Conservation (phyloP, 2,888 invertebrate species). For the Apodemia hepburni region DNA sequence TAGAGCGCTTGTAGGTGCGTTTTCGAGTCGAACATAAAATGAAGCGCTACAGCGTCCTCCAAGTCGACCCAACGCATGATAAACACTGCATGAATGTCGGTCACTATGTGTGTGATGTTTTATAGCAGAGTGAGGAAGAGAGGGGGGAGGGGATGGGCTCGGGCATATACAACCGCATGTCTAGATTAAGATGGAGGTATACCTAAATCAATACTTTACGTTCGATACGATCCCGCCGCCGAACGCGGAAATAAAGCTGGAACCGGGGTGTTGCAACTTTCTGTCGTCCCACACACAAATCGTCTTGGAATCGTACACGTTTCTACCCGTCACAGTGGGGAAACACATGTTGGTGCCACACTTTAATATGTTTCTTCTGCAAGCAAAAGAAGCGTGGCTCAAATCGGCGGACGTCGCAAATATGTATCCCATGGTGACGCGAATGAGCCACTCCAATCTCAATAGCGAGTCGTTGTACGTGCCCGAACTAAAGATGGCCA, state of each 20-base stretch:
- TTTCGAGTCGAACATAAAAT: constrained; percentile 8
- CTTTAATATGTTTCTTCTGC: not conserved
- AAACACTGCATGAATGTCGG: not conserved
- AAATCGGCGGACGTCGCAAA: constrained; percentile 3
- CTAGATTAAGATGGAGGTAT: no score
- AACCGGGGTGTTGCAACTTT: no score
- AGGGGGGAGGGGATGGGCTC: no score
- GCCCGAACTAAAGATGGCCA: constrained; percentile 3
- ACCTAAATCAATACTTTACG: no score
- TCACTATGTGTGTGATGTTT: not conserved
- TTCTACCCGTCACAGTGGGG: constrained; percentile 1
- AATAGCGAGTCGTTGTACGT: constrained; percentile 6
- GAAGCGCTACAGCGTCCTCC: not conserved
- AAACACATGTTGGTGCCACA: not conserved
- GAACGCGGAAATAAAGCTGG: no score
- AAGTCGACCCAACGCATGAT: constrained; percentile 1
- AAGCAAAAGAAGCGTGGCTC: not conserved
- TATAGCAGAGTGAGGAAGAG: not conserved
- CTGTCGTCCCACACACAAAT: no score
- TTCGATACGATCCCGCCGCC: no score
- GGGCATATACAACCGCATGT: not conserved
- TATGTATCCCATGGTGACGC: constrained; percentile 7
- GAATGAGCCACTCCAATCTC: constrained; percentile 8
- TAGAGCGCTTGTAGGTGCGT: constrained; percentile 10
- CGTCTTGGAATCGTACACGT: not conserved